Evolutionary conservation across 2,113 vertebrate species (phyloP).

Genomic region (Todiramphus saurophagus): DNA sequence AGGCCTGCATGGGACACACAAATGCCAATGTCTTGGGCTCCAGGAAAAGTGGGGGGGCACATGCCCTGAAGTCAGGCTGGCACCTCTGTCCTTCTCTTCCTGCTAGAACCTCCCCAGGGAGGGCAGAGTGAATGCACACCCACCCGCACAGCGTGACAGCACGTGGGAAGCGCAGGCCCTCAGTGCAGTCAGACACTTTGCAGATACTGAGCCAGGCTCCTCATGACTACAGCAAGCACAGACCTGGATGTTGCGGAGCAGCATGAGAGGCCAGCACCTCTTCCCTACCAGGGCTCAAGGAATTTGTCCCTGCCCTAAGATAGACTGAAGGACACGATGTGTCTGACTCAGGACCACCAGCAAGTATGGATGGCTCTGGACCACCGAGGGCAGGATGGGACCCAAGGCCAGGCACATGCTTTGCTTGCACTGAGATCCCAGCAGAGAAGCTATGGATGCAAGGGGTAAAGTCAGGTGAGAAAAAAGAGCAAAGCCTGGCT

Average conservation of each 20-base stretch:
- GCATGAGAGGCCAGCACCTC: not conserved
- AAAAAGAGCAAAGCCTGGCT: not conserved
- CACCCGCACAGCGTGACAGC: rapidly evolving
- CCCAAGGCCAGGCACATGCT: not conserved
- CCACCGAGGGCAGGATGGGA: not conserved
- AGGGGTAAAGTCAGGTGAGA: not conserved
- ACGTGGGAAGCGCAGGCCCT: not conserved
- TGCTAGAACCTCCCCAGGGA: not conserved
- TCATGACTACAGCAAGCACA: rapidly evolving
- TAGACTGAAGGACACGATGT: not conserved
- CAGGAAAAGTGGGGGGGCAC: rapidly evolving
- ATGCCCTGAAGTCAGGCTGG: not conserved
- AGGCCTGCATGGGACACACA: not conserved
- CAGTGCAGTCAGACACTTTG: rapidly evolving
- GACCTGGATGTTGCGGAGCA: not conserved
- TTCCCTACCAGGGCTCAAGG: not conserved
- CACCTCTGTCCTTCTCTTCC: not conserved
- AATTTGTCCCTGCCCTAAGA: not conserved
- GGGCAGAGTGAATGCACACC: not conserved
- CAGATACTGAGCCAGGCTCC: not conserved
- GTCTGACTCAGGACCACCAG: not conserved
- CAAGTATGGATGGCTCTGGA: not conserved
- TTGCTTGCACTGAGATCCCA: not conserved
- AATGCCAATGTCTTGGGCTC: not conserved
- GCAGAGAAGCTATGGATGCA: not conserved